Conservation (phyloP, 2,888 invertebrate genomes). For the Anagyrus pseudococci region DNA sequence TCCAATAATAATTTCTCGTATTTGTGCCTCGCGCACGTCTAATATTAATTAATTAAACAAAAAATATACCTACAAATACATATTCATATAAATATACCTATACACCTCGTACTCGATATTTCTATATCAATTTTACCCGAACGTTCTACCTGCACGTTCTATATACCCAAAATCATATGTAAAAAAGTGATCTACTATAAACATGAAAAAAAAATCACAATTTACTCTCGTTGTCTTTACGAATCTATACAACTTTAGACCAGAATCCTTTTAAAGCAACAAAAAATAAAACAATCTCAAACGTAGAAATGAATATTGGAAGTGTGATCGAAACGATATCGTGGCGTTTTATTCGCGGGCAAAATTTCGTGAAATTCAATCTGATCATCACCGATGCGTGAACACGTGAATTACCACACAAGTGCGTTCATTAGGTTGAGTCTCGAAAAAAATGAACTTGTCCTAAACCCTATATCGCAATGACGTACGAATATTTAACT, state of each 20-base stretch:
- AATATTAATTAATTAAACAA: background rate
- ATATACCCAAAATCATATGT: slow-evolving; percentile 8
- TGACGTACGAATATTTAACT: no score
- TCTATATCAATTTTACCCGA: slow-evolving; percentile 26
- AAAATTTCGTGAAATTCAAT: background rate
- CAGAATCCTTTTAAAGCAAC: slow-evolving; percentile 14
- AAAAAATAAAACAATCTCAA: background rate
- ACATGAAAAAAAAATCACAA: slow-evolving; percentile 14
- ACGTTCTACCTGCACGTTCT: slow-evolving; percentile 9
- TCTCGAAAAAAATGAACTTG: no score
- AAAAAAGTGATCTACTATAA: slow-evolving; percentile 12
- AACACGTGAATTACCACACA: no score
- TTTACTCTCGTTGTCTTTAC: slow-evolving; percentile 8
- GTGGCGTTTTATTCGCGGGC: background rate
- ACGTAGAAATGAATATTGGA: background rate
- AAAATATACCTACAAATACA: slow-evolving; percentile 20
- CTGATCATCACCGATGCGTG: no score
- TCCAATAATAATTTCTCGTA: slow-evolving; percentile 14
- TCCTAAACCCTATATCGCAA: no score
- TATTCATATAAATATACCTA: background rate
- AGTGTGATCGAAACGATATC: background rate
- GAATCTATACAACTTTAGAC: slow-evolving; percentile 17
- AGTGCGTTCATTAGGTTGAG: no score
- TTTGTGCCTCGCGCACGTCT: slow-evolving; percentile 12
- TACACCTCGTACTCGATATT: slow-evolving; percentile 23